Base-by-base conservation (phyloP, 2,797 vertebrate genomes). In the Parotocinclus haroldoi region DNA sequence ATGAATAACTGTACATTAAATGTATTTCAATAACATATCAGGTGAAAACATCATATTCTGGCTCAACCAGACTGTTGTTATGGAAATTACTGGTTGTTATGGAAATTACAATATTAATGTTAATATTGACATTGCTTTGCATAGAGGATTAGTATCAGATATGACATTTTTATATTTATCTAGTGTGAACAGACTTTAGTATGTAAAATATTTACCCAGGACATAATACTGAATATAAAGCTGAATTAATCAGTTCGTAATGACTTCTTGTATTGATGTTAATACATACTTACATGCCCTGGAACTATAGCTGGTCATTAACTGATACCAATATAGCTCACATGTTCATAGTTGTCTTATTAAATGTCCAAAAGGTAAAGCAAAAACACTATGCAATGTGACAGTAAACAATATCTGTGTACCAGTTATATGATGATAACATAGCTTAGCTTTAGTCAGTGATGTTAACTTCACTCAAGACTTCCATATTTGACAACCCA, bases 91-190 rank as follows among this genome's bases (percentile, higher is more conserved):
- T n/a, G n/a, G 2, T 55, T 42, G n/a, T 6, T 57, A 46, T 42
- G 13, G 52, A 55, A 46, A 54, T 12, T 56, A 19, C 1, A 9
- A 7, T 27, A 42, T 63, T 51, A 18, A 58, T 4, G 17, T 39
- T 49, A 38, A 3, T 55, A 36, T 18, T 55, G 14, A 51, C 44
- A 37, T 44, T 9, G 13, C 45, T 56, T 54, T 56, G 70, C 70
- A 72, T 72, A 72, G 70, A 62, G 12, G 45, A 45, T 12, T 12
- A 27, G 8, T 40, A 66, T 38, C 36, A 72, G 42, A 53, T 14
- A 42, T 50, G 13, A 44, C 19, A 37, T 18, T 45, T 2, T 63
- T 10, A 52, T 13, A 46, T 71, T 71, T 46, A 19, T 59, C 52
- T 17, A 58, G 63, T 52, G 46, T 70, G 16, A 65, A 71, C 44